Conservation (phyloP, 2,888 invertebrate species). For the Axea sp. region DNA sequence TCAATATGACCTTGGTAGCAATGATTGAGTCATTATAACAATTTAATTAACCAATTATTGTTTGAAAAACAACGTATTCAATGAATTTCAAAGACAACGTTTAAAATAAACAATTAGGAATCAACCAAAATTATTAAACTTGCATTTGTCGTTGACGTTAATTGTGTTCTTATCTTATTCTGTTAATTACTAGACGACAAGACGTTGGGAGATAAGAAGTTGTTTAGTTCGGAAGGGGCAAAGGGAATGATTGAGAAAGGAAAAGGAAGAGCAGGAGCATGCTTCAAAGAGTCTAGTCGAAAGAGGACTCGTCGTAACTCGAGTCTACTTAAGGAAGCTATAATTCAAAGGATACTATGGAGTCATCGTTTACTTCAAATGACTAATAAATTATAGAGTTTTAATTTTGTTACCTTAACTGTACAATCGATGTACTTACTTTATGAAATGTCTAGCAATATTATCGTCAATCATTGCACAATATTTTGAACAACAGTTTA, state of each 20-base stretch:
- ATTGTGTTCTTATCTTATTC: background rate
- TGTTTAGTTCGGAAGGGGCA: slow-evolving; percentile 29
- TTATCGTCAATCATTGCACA: slow-evolving; percentile 32
- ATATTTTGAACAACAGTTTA: slow-evolving; percentile 16
- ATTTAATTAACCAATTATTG: too few relatives aligned
- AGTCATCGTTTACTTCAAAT: slow-evolving; percentile 77
- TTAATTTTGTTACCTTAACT: slow-evolving; percentile 78
- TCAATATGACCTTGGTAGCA: too few relatives aligned
- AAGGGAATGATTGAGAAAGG: slow-evolving; percentile 53
- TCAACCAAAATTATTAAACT: too few relatives aligned
- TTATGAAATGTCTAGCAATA: slow-evolving; percentile 9
- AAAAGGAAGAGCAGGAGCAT: slow-evolving; percentile 59
- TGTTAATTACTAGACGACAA: slow-evolving; percentile 13
- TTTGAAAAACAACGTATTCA: too few relatives aligned
- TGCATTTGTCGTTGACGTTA: too few relatives aligned
- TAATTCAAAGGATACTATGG: slow-evolving; percentile 78
- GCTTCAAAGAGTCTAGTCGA: slow-evolving; percentile 67
- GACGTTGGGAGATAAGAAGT: slow-evolving; percentile 30
- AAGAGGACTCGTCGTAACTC: slow-evolving; percentile 76
- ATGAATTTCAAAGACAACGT: too few relatives aligned
- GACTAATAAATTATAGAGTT: slow-evolving; percentile 77
- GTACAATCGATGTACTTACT: slow-evolving; percentile 67
- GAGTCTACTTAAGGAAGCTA: slow-evolving; percentile 79
- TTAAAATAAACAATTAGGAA: too few relatives aligned
- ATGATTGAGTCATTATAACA: too few relatives aligned